These are phyloP conservation scores for Anhinga rufa DNA, from an alignment of 2,113 vertebrate genomes.

Conservation along the genomic window DNA sequence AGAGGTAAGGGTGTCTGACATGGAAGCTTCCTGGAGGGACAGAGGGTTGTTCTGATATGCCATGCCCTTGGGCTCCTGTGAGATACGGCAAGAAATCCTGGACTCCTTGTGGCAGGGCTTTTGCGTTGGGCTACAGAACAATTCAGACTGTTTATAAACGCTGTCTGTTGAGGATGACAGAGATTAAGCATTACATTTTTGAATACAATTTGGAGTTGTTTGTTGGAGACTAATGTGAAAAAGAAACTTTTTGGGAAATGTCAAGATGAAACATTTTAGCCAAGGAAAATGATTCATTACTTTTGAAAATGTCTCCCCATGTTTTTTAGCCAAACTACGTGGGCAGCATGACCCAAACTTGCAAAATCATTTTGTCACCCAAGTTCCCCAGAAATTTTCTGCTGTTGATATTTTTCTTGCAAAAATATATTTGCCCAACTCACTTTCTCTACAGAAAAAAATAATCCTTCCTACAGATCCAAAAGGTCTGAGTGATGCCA, in stretches of 20 bases:
- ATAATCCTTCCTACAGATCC: neutral
- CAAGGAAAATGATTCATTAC: neutral
- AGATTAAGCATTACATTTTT: neutral
- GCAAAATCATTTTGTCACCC: neutral
- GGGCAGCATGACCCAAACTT: neutral
- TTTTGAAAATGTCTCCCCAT: neutral
- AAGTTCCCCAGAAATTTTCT: neutral
- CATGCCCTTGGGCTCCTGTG: rapidly evolving
- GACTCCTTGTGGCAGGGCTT: neutral
- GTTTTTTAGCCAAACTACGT: neutral
- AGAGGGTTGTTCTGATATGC: neutral
- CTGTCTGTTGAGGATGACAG: neutral
- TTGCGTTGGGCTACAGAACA: neutral
- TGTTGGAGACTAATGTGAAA: neutral
- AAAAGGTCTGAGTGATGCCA: neutral
- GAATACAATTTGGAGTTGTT: neutral
- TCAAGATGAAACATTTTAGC: neutral
- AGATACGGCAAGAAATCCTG: neutral
- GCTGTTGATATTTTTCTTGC: neutral
- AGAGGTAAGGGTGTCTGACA: neutral
- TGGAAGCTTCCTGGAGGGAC: neutral
- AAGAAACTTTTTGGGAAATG: neutral
- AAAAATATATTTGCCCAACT: neutral
- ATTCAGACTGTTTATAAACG: neutral
- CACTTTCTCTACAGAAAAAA: neutral